Evolutionary conservation across 2,888 invertebrate genomes (phyloP).

Genomic region (Drosophila acutilabella): DNA sequence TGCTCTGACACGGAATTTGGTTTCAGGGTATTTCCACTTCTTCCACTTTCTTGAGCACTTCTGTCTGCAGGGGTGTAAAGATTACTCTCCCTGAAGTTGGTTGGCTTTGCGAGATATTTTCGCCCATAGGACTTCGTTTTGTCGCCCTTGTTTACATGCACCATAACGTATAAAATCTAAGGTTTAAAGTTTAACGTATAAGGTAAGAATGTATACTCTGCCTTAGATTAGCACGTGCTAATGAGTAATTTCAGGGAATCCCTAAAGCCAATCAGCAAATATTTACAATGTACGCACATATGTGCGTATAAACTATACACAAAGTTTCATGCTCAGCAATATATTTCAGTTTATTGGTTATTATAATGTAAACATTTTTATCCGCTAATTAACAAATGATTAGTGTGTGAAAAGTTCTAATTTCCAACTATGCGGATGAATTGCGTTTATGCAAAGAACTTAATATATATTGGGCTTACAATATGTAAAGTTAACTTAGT

Average conservation of each 20-base stretch:
- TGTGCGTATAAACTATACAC: too few species aligned
- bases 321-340: not conserved
- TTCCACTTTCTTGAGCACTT: constrained; percentile 44
- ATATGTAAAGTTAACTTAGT: too few species aligned
- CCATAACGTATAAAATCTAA: too few species aligned
- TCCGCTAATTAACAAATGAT: not conserved
- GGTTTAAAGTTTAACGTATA: not conserved
- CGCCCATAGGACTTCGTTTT: constrained; percentile 12
- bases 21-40: constrained; percentile 47
- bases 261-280: constrained; percentile 1
- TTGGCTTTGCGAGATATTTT: constrained; percentile 3
- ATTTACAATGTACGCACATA: not conserved
- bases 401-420: not conserved
- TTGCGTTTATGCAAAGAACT: too few species aligned
- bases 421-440: too few species aligned
- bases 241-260: constrained; percentile 72
- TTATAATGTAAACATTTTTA: not conserved
- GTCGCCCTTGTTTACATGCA: constrained; percentile 4
- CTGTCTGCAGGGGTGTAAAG: constrained; percentile 10
- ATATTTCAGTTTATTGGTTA: not conserved
- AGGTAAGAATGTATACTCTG: constrained; percentile 9
- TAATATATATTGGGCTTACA: too few species aligned
- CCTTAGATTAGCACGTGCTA: constrained; percentile 73
- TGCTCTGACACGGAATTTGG: constrained; percentile 39
- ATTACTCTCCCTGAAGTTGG: constrained; percentile 6